Evolutionary conservation across 64 coral and sea anemone genomes (phyloP), one percentile per base, ranked within the genome.

Genomic region (Exaiptasia diaphana): DNA sequence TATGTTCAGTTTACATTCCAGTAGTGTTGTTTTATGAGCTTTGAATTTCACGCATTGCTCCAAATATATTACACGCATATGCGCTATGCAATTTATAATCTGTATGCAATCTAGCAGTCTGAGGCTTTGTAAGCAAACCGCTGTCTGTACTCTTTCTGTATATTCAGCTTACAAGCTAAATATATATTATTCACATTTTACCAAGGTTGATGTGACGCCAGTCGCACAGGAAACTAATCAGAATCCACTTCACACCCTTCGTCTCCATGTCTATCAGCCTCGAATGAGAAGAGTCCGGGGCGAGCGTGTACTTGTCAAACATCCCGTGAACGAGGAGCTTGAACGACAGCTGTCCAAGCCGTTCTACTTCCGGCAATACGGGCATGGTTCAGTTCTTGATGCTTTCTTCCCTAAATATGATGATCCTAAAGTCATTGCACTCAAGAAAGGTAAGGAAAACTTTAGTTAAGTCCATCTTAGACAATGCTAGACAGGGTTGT

Each of bases 271-370:
- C 15, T 57, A 71, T 30, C 54, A 88, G 48, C 75, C 85, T 31
- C 85, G 85, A 4, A 36, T 88, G 18, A 78, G 85, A 55, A 41
- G 85, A 6, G 43, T 88, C 2, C 74, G 64, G n/a, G 33, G 28
- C 46, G 46, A 48, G 11, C 21, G 75, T 44, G 74, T 70, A 31
- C 38, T 48, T 24, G 35, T 38, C 36, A 88, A 49, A 30, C 75
- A 88, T 34, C 85, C 85, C 18, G 85, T 88, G 50, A 79, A 88
- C 37, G 85, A 88, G 65, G 85, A 88, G 46, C 77, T 88, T 42
- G 76, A 88, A 55, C 35, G 72, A 34, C 30, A 88, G 76, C 38
- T 88, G 35, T 79, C 76, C 29, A 79, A 80, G 38, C 85, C 85
- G 2, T 88, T 88, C 45, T 88, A 88, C 62, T 88, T 88, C 34